Evolutionary conservation across 2,113 vertebrate species (phyloP).

Genomic region (Aepyceros melampus): DNA sequence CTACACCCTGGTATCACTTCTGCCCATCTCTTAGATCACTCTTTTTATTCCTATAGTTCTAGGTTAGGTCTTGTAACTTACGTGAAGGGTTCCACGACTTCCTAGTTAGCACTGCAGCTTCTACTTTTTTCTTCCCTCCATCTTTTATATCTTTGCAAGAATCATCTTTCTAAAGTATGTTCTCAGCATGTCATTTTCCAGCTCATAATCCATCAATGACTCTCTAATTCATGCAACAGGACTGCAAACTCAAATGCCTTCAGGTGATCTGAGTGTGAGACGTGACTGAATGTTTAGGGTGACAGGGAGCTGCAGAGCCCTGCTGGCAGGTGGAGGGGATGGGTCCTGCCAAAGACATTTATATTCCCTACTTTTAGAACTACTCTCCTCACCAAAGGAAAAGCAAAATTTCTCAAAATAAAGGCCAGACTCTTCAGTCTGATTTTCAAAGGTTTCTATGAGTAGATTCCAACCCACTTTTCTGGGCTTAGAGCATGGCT

Average conservation of each 20-base stretch:
- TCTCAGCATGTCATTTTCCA: neutral
- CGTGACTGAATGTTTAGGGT: neutral
- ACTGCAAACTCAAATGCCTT: neutral
- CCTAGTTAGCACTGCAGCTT: neutral
- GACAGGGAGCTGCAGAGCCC: neutral
- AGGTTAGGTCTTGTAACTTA: neutral
- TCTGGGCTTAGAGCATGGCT: neutral
- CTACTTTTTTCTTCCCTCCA: neutral
- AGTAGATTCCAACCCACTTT: neutral
- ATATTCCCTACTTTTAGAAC: neutral
- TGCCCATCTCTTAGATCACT: neutral
- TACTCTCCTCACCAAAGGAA: neutral
- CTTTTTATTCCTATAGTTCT: neutral
- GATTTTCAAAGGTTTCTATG: neutral
- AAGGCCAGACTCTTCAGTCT: neutral
- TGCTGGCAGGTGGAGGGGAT: neutral
- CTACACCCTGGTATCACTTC: neutral
- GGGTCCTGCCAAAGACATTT: neutral
- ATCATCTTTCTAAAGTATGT: neutral
- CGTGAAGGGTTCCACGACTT: neutral
- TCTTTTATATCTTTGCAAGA: neutral
- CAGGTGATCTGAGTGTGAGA: neutral
- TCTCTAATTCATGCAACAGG: neutral
- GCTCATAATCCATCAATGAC: neutral
- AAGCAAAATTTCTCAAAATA: neutral